These are phyloP conservation scores for Limonius californicus DNA, from an alignment of 1,140 invertebrate genomes.

Conservation along the genomic window DNA sequence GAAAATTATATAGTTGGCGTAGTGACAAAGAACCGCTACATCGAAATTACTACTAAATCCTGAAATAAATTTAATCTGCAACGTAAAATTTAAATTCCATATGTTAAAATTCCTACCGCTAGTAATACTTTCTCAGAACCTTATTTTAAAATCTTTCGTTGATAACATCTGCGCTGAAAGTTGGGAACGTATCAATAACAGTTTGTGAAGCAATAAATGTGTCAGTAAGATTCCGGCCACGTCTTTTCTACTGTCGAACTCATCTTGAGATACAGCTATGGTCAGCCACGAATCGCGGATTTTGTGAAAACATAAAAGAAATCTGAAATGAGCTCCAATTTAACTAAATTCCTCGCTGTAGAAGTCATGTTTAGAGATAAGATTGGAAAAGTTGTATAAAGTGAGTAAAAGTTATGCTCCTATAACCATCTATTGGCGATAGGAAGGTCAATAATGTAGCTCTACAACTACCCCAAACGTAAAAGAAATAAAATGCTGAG, in stretches of 20 bases:
- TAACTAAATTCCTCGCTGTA: conserved; percentile 51
- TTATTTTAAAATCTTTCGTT: not conserved
- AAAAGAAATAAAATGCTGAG: conserved; percentile 23
- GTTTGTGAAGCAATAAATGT: conserved; percentile 18
- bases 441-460: conserved; percentile 40
- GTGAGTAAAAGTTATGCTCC: conserved; percentile 53
- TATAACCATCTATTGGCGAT: conserved; percentile 48
- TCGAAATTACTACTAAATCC: too few relatives aligned
- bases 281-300: conserved; percentile 7
- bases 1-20: too few relatives aligned
- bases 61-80: too few relatives aligned
- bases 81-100: too few relatives aligned
- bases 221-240: conserved; percentile 15
- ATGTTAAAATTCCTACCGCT: too few relatives aligned
- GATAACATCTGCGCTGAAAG: not conserved
- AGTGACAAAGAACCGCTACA: too few relatives aligned
- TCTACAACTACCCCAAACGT: conserved; percentile 38
- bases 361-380: conserved; percentile 48
- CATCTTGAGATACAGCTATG: conserved; percentile 3
- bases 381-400: conserved; percentile 56
- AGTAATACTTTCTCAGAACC: too few relatives aligned
- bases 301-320: conserved; percentile 2
- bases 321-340: conserved; percentile 44
- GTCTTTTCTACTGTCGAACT: conserved; percentile 11
- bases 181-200: conserved; percentile 6